Evolutionary conservation across 2,113 vertebrate genomes (phyloP), one percentile per base, ranked within the genome.

Genomic region (Beaufortia kweichowensis): DNA sequence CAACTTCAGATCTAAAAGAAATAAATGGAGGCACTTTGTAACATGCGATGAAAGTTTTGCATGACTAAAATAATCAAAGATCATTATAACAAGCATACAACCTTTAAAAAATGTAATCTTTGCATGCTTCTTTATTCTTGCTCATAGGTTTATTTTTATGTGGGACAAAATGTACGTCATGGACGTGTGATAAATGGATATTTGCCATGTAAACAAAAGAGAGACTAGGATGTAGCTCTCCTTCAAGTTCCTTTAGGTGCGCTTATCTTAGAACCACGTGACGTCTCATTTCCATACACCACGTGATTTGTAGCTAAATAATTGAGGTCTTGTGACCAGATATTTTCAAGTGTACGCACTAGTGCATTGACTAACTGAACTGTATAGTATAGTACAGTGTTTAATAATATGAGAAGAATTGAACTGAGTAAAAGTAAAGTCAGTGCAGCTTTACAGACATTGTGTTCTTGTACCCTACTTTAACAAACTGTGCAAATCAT

Each of bases 291-390:
- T 82, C 85, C 82, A 69, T 76, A 26, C 79, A 66, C 75, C 89
- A 85, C 89, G 87, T 91, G 90, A 91, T 86, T 79, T 39, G 72
- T 23, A 43, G 48, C 70, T 43, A 78, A 85, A 68, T 85, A 84
- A 89, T 84, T 77, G 70, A 75, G 87, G 83, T 89, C 90, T 89
- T 90, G 87, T 92, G 92, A 89, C 84, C 82, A 59, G 75, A 86
- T 84, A 83, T 86, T 86, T 91, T 89, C 72, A n/a, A 46, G 15
- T 21, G 35, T 15, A 4, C 14, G 15, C 28, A 31, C 17, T 19
- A 61, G 35, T 31, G 26, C 7, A 28, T 5, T 21, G 8, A 1
- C 71, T 35, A 71, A 57, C 23, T 17, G 59, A 39, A 72, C 19
- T 56, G 41, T 62, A 0, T 12, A 28, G 23, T 46, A 28, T 23